These are phyloP conservation scores for Ginglymostoma cirratum DNA, from an alignment of 2,113 vertebrate genomes.

Conservation along the genomic window DNA sequence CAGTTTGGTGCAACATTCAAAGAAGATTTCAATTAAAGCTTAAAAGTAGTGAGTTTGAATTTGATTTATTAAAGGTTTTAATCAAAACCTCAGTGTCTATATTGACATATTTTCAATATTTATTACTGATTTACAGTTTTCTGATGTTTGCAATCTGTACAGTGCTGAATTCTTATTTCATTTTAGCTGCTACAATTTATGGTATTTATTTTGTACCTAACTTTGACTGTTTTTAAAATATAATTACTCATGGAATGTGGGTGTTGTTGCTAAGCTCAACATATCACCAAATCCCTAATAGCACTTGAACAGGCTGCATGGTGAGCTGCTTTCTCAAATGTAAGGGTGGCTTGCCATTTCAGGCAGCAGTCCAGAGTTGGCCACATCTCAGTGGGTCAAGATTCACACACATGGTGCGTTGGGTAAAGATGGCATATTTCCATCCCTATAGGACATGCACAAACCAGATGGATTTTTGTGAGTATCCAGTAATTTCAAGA, in stretches of 20 bases:
- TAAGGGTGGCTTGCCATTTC: too few relatives aligned
- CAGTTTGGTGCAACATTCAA: background rate
- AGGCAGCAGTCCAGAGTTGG: too few relatives aligned
- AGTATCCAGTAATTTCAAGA: too few relatives aligned
- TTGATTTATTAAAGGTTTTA: background rate
- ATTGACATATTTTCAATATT: background rate
- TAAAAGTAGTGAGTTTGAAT: background rate
- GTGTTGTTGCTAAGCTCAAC: background rate
- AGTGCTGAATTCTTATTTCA: background rate
- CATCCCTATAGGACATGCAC: too few relatives aligned
- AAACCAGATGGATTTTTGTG: too few relatives aligned
- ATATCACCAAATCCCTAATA: background rate
- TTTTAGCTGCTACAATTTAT: background rate
- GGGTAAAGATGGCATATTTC: too few relatives aligned
- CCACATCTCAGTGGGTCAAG: too few relatives aligned
- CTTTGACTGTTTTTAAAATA: background rate
- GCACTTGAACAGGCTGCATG: background rate
- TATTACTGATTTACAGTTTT: background rate
- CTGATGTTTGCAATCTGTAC: background rate
- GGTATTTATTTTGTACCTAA: background rate
- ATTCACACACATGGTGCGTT: too few relatives aligned
- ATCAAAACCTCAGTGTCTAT: background rate
- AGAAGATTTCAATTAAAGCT: background rate
- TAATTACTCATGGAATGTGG: background rate
- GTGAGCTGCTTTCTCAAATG: too few relatives aligned